Conservation (phyloP, 37 sponge, comb jelly and placozoan genomes). For the Axinella damicornis region DNA sequence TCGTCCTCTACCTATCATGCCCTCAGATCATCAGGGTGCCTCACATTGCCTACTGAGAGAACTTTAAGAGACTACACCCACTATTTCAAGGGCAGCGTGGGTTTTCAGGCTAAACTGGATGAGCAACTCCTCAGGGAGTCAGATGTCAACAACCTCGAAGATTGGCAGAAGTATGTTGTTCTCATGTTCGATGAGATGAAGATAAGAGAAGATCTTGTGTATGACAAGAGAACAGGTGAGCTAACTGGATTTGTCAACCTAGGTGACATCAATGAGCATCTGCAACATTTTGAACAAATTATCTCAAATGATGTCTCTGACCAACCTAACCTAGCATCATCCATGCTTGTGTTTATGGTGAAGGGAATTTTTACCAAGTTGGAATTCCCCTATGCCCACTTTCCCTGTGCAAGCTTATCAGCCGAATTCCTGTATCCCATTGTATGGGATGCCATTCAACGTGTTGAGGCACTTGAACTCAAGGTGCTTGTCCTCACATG, state of each 20-base stretch:
- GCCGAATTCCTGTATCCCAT: background rate
- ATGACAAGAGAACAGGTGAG: background rate
- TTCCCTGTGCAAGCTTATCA: background rate
- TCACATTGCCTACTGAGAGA: constrained; percentile 32
- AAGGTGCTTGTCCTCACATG: constrained; percentile 5
- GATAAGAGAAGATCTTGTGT: background rate
- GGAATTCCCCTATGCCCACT: constrained; percentile 30
- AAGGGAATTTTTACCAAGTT: constrained; percentile 8
- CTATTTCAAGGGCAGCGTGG: background rate
- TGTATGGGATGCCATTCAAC: constrained; percentile 28
- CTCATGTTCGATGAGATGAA: constrained; percentile 27
- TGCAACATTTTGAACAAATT: background rate
- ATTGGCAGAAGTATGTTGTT: background rate
- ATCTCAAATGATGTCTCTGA: background rate
- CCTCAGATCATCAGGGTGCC: background rate
- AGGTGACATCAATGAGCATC: constrained; percentile 19
- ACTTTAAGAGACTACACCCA: constrained; percentile 35
- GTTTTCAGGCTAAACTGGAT: constrained; percentile 13
- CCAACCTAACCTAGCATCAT: background rate
- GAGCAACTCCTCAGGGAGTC: too few species aligned
- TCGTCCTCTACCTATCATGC: too few species aligned
- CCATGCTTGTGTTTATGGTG: constrained; percentile 21
- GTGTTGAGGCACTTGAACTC: background rate
- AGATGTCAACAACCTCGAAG: too few species aligned
- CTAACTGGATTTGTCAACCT: too few species aligned